Conservation (phyloP, 2,797 vertebrate genomes). For the Telmatherina bonti region DNA sequence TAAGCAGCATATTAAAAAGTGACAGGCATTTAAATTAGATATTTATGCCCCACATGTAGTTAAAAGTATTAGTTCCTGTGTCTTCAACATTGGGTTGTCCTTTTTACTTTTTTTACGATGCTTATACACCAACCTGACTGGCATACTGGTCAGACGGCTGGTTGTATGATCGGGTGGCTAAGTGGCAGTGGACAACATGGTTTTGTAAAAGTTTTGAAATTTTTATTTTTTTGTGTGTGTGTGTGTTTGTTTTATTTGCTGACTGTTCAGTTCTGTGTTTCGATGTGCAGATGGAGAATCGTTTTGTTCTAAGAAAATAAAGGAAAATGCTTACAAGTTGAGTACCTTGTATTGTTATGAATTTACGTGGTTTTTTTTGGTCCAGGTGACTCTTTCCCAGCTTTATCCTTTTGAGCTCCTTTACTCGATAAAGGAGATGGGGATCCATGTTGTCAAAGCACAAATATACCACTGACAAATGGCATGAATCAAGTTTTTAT, state of each 20-base stretch:
- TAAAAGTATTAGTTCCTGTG: conserved; percentile 48
- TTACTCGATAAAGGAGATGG: too few relatives aligned
- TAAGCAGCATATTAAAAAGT: conserved; percentile 17
- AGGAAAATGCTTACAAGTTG: neutral
- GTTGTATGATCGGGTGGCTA: conserved; percentile 60
- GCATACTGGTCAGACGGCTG: conserved; percentile 31
- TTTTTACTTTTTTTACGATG: conserved; percentile 69
- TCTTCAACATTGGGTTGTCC: conserved; percentile 60
- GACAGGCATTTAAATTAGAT: conserved; percentile 36
- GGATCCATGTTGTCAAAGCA: too few relatives aligned
- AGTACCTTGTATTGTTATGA: too few relatives aligned
- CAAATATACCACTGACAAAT: too few relatives aligned
- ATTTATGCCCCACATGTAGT: conserved; percentile 57
- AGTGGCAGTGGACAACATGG: conserved; percentile 39
- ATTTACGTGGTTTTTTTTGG: too few relatives aligned
- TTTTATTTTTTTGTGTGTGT: conserved; percentile 54
- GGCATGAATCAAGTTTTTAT: too few relatives aligned
- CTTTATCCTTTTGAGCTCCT: too few relatives aligned
- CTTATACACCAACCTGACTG: conserved; percentile 38
- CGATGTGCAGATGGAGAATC: conserved; percentile 52
- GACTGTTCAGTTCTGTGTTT: conserved; percentile 53
- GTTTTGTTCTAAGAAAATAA: conserved; percentile 77
- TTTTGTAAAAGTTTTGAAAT: conserved; percentile 67
- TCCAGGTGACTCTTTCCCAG: too few relatives aligned
- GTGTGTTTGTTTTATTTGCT: conserved; percentile 65